Conservation (phyloP, 2,113 vertebrate species). For the Himantopus leucocephalus region DNA sequence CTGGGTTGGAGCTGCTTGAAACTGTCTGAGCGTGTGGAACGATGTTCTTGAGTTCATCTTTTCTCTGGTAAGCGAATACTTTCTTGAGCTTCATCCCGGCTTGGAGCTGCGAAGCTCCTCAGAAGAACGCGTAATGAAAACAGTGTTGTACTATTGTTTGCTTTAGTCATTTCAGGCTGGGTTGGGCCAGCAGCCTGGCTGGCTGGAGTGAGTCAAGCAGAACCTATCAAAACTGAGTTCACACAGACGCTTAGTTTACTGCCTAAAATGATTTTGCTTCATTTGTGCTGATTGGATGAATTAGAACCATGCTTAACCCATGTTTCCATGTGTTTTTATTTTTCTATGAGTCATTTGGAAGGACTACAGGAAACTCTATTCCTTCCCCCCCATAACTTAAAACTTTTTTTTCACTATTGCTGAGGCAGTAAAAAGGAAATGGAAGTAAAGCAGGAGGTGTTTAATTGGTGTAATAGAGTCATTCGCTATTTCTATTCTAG, state of each 20-base stretch:
- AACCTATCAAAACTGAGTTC: not conserved
- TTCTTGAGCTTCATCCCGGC: not conserved
- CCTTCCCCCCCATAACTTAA: not conserved
- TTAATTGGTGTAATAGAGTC: not conserved
- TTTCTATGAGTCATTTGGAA: not conserved
- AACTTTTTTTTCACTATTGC: not conserved
- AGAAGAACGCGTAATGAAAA: not conserved
- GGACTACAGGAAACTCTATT: not conserved
- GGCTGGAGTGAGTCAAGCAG: not conserved
- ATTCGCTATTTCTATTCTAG: not conserved
- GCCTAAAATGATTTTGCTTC: not conserved
- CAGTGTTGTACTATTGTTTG: not conserved
- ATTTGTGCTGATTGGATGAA: not conserved
- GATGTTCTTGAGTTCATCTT: fast-evolving
- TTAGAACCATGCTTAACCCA: not conserved
- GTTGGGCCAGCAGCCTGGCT: not conserved
- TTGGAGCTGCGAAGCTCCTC: not conserved
- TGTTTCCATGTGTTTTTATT: not conserved
- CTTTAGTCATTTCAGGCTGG: not conserved
- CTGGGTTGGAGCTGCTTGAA: fast-evolving
- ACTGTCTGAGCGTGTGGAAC: not conserved
- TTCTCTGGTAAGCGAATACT: not conserved
- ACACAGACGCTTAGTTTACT: not conserved
- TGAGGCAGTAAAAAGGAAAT: not conserved
- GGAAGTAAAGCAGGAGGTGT: not conserved